Conservation (phyloP, 2,113 vertebrate genomes). For the Aleadryas rufinucha region DNA sequence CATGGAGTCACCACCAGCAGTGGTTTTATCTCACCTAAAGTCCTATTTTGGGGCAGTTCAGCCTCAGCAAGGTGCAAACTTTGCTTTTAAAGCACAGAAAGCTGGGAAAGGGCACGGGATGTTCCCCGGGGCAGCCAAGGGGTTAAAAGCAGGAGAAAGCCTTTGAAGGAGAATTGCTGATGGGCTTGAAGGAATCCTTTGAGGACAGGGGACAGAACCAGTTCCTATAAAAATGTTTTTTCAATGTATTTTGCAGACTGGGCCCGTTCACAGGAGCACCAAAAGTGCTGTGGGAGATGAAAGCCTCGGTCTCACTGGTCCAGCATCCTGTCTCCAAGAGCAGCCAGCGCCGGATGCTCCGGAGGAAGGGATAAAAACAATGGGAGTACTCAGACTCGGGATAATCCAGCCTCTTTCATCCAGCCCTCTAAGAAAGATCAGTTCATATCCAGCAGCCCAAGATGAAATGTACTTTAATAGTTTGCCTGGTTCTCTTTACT, state of each 20-base stretch:
- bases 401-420: constrained; percentile 1
- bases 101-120: not conserved
- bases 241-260: not conserved
- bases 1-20: not conserved
- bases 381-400: not conserved
- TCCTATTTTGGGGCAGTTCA: not conserved
- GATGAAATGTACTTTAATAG: not conserved
- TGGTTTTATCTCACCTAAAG: not conserved
- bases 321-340: constrained; percentile 4
- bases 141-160: not conserved
- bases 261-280: not conserved
- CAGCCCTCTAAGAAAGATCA: constrained; percentile 35
- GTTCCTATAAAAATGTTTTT: constrained; percentile 13
- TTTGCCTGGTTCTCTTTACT: constrained; percentile 26
- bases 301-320: not conserved
- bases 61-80: not conserved
- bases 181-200: not conserved
- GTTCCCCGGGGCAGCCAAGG: not conserved
- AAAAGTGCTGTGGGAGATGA: not conserved
- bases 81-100: not conserved
- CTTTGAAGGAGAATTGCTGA: not conserved
- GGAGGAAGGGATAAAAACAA: not conserved
- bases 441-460: not conserved
- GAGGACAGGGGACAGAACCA: not conserved
- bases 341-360: not conserved